Evolutionary conservation across 2,113 vertebrate genomes (phyloP).

Genomic region (Empidonax traillii): DNA sequence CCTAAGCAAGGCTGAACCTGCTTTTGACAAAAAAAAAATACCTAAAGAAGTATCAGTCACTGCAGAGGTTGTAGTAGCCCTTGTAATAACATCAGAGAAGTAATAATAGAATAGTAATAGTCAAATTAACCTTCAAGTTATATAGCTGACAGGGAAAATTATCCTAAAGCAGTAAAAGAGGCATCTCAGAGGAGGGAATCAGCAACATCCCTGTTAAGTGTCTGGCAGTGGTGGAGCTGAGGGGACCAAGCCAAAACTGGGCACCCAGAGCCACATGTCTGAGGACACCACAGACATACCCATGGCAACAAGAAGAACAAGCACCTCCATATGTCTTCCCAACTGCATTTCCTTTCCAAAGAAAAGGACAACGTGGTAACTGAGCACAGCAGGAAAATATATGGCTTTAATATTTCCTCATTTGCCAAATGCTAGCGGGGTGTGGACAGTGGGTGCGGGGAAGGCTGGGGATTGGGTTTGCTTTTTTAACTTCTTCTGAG

Average conservation of each 20-base stretch:
- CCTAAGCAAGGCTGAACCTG: neutral
- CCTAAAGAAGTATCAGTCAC: neutral
- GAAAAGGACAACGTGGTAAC: slow-evolving; percentile 42
- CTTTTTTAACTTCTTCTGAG: neutral
- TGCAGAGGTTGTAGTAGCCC: neutral
- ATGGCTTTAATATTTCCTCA: slow-evolving; percentile 12
- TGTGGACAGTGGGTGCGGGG: neutral
- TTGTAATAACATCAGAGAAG: neutral
- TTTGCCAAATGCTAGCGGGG: neutral
- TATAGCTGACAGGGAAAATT: neutral
- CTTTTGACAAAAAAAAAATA: neutral
- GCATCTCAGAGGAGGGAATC: neutral
- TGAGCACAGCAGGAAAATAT: slow-evolving; percentile 3
- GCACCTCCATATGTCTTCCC: slow-evolving; percentile 46
- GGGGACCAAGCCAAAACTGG: neutral
- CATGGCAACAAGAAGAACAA: slow-evolving; percentile 63
- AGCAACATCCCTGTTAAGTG: neutral
- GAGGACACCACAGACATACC: slow-evolving; percentile 24
- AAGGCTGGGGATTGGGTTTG: neutral
- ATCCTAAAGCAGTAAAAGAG: neutral
- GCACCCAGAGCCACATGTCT: neutral
- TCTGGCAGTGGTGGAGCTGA: neutral
- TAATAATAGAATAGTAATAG: neutral
- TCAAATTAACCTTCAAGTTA: neutral
- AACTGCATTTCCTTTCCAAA: slow-evolving; percentile 31